A percentile compares a stretch with the other conserved stretches of the same genome.
phyloP scores from a whole-genome alignment of 2,113 vertebrate species.

The Rostratula benghalensis region DNA sequence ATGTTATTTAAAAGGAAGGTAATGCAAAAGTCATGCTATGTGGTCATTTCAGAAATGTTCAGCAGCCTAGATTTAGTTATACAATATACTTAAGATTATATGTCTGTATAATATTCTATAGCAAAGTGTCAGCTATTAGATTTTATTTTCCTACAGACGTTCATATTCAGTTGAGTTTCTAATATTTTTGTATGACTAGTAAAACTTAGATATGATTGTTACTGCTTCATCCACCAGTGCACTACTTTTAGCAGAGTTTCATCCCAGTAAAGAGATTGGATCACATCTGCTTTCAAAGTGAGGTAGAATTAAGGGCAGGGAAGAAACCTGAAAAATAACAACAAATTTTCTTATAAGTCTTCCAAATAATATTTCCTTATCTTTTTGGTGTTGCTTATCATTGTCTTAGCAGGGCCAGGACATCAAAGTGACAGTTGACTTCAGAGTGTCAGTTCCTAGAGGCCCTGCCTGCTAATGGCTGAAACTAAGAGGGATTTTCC shows the following conservation, averaged over 20 bases:
- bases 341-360: neutral
- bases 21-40: neutral
- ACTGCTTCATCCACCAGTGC: neutral
- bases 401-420: neutral
- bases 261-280: neutral
- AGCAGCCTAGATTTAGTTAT: neutral
- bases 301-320: neutral
- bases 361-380: neutral
- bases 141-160: neutral
- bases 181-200: neutral
- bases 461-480: neutral
- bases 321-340: neutral
- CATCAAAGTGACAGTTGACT: neutral
- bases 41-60: neutral
- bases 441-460: neutral
- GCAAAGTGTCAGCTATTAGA: neutral
- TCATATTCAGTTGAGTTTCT: neutral
- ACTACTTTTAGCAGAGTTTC: neutral
- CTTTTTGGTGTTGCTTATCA: neutral
- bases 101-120: neutral
- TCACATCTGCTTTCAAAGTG: neutral
- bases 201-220: neutral
- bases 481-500: neutral
- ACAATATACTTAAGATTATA: neutral
- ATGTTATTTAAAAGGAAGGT: neutral